These are phyloP conservation scores for Mergus octosetaceus DNA, from an alignment of 2,797 vertebrate species.

Conservation along the genomic window DNA sequence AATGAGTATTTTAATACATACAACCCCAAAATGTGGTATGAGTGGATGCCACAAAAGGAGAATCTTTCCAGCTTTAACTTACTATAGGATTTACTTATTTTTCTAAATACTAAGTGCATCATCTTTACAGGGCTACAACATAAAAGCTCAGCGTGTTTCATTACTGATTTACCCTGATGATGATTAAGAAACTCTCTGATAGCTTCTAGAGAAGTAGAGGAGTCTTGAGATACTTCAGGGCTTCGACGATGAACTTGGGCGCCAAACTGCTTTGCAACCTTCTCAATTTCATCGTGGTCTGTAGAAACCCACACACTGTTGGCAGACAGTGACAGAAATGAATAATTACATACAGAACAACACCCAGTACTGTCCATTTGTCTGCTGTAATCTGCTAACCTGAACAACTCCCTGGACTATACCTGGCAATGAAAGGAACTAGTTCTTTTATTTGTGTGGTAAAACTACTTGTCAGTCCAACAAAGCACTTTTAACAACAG, in stretches of 20 bases:
- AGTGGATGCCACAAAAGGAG: not conserved
- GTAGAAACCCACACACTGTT: conserved; percentile 94
- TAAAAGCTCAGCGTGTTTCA: not conserved
- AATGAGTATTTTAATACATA: not conserved
- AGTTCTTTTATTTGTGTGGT: not conserved
- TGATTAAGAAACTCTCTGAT: conserved; percentile 86
- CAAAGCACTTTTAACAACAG: not conserved
- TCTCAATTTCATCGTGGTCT: conserved; percentile 90
- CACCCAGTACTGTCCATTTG: not conserved
- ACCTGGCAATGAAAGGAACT: not conserved
- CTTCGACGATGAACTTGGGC: conserved; percentile 89
- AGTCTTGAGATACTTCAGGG: conserved; percentile 87
- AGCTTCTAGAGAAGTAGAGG: conserved; percentile 88
- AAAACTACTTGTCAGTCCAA: not conserved
- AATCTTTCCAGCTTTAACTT: not conserved
- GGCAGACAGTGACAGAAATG: not conserved
- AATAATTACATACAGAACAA: not conserved
- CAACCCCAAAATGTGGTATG: not conserved
- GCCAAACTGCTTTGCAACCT: conserved; percentile 84
- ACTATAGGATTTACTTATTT: not conserved
- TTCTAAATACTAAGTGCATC: not conserved
- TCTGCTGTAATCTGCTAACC: not conserved
- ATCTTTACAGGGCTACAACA: not conserved
- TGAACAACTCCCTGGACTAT: not conserved
- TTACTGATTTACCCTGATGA: conserved; percentile 77